Evolutionary conservation across 2,797 vertebrate species (phyloP).

Genomic region (Rhinophrynus dorsalis): DNA sequence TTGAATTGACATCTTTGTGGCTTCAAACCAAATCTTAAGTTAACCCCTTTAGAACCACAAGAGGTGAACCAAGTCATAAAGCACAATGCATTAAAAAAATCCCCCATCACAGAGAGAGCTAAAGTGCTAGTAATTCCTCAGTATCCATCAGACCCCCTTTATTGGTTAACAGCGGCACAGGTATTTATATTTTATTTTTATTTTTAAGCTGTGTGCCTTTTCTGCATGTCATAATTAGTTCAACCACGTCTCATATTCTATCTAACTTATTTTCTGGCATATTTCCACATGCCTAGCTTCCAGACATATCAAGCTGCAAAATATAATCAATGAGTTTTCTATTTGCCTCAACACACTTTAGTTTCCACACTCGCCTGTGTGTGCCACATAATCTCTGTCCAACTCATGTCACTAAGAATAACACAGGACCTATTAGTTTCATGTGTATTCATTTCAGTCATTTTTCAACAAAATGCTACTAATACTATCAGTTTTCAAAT

Average conservation of each 20-base stretch:
- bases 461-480: too few relatives aligned
- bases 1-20: not conserved
- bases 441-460: too few relatives aligned
- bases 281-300: constrained; percentile 1
- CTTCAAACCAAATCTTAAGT: constrained; percentile 5
- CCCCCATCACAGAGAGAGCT: not conserved
- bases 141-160: not conserved
- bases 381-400: not conserved
- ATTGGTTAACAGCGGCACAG: not conserved
- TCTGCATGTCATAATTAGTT: constrained; percentile 18
- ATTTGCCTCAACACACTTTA: not conserved
- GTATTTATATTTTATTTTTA: not conserved
- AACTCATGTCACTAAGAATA: too few relatives aligned
- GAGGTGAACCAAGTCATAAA: too few relatives aligned
- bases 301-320: constrained; percentile 14
- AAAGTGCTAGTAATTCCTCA: not conserved
- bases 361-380: not conserved
- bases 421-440: too few relatives aligned
- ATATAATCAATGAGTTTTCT: constrained; percentile 20
- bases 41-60: too few relatives aligned
- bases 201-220: constrained; percentile 2
- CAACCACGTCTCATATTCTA: constrained; percentile 23
- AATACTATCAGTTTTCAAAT: too few relatives aligned
- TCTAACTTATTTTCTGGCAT: constrained; percentile 17
- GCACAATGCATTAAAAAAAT: not conserved